A percentile compares a stretch with the other conserved stretches of the same genome.
These are phyloP conservation scores for Zoanthus gigantus DNA, from an alignment of 92 coral and sea anemone genomes.

Conservation along the genomic window DNA sequence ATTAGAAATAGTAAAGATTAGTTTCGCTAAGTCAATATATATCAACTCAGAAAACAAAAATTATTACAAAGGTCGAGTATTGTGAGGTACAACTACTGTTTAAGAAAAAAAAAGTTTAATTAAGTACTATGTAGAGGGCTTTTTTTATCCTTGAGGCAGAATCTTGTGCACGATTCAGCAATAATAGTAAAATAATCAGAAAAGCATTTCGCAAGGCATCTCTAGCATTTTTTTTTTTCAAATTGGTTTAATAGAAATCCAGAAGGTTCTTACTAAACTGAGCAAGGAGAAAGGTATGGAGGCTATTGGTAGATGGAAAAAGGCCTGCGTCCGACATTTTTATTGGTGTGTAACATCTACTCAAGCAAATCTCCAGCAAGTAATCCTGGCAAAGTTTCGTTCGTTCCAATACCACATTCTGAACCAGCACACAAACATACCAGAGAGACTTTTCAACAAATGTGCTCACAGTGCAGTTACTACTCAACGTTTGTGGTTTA, in stretches of 20 bases:
- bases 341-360: conserved; percentile 75
- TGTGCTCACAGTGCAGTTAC: conserved; percentile 62
- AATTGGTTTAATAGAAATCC: conserved; percentile 52
- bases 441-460: conserved; percentile 60
- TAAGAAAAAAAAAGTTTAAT: neutral
- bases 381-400: conserved; percentile 67
- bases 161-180: neutral
- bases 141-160: neutral
- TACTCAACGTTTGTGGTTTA: conserved; percentile 63
- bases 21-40: neutral
- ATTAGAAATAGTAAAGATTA: neutral
- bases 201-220: neutral
- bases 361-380: conserved; percentile 42
- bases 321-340: conserved; percentile 72
- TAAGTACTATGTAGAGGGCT: neutral
- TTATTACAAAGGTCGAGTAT: neutral
- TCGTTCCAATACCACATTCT: conserved; percentile 59
- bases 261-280: conserved; percentile 59
- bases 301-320: conserved; percentile 64
- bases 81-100: neutral
- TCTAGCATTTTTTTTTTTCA: neutral
- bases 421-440: conserved; percentile 62
- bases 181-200: neutral
- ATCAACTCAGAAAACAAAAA: conserved; percentile 3
- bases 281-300: conserved; percentile 69